Conservation (phyloP, 2,113 vertebrate species). For the Salminus brasiliensis region DNA sequence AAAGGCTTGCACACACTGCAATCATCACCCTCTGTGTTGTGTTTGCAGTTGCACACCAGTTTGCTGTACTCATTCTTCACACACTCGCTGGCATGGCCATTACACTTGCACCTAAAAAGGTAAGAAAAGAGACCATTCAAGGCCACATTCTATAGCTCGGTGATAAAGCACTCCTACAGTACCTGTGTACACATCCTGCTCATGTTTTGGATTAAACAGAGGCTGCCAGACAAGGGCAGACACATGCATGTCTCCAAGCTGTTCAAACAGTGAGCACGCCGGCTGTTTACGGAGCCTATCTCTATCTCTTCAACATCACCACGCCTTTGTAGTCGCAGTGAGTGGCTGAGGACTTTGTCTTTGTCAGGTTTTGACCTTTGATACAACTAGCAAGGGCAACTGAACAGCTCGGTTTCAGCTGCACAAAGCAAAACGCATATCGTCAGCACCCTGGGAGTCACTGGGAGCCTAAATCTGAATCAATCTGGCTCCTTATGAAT, state of each 20-base stretch:
- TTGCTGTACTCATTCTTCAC: slow-evolving; percentile 77
- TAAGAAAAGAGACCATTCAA: slow-evolving; percentile 1
- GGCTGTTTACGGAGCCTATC: slow-evolving; percentile 41
- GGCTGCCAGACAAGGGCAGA: not conserved
- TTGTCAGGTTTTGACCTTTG: slow-evolving; percentile 22
- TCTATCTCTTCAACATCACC: slow-evolving; percentile 22
- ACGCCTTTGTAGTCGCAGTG: slow-evolving; percentile 43
- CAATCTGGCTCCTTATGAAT: too few species aligned
- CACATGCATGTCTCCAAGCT: slow-evolving; percentile 36
- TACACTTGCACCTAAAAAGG: slow-evolving; percentile 90
- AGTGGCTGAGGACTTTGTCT: slow-evolving; percentile 28
- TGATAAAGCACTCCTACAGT: slow-evolving; percentile 13
- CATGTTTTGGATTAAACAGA: slow-evolving; percentile 12
- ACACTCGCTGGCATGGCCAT: slow-evolving; percentile 93
- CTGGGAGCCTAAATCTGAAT: too few species aligned
- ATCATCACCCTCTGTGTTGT: slow-evolving; percentile 89
- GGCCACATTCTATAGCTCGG: not conserved
- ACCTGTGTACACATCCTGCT: slow-evolving; percentile 30
- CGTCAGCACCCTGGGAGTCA: too few species aligned
- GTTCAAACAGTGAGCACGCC: slow-evolving; percentile 40
- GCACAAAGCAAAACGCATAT: too few species aligned
- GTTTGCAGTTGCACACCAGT: slow-evolving; percentile 90
- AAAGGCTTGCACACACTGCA: slow-evolving; percentile 89
- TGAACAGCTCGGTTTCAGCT: too few species aligned
- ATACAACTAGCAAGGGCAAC: not conserved